Percentiles rank a stretch among this genome's conserved stretches.
These are phyloP conservation scores for Thinocorus orbignyianus DNA, from an alignment of 2,113 vertebrate genomes.

Conservation along the genomic window DNA sequence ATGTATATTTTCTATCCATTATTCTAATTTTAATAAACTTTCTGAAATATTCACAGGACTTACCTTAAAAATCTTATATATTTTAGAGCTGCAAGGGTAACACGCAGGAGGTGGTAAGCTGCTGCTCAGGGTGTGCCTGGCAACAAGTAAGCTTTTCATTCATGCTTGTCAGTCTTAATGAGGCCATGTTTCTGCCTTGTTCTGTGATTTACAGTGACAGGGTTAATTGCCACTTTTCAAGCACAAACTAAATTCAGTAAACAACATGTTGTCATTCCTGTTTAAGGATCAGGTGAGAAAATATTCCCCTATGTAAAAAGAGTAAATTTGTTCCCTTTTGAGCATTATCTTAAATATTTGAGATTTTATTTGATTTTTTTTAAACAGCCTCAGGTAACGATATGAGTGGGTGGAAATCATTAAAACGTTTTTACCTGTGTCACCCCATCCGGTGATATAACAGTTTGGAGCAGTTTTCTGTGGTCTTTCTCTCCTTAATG, in stretches of 20 bases:
- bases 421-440: slow-evolving; percentile 85
- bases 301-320: background rate
- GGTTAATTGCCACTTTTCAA: background rate
- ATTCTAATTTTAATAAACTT: background rate
- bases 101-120: background rate
- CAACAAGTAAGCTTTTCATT: background rate
- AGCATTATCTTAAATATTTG: background rate
- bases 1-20: background rate
- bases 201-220: background rate
- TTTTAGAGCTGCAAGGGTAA: too few relatives aligned
- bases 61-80: background rate
- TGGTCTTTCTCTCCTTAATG: slow-evolving; percentile 81
- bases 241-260: background rate
- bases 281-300: background rate
- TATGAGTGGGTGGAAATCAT: background rate
- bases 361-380: accelerated
- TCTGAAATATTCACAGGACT: background rate
- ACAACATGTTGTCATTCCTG: background rate
- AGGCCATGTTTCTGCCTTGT: background rate
- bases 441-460: slow-evolving; percentile 96
- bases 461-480: slow-evolving; percentile 88
- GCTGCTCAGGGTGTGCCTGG: background rate
- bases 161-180: background rate
- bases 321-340: background rate
- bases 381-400: background rate